Evolutionary conservation across 2,113 vertebrate genomes (phyloP).

Genomic region (Delphinus delphis): DNA sequence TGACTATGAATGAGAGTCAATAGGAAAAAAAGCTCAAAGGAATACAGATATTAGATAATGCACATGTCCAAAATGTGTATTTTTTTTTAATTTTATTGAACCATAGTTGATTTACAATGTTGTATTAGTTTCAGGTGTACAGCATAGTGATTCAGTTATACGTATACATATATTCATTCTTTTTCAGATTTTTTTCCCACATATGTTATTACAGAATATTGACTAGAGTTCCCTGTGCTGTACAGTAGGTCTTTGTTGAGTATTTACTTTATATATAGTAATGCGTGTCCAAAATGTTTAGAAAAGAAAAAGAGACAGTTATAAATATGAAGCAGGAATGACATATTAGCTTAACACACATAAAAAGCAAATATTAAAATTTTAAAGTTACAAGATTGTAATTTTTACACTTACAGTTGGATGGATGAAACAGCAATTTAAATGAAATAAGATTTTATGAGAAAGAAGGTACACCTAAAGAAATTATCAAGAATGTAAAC

Average conservation of each 20-base stretch:
- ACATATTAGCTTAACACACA: not conserved
- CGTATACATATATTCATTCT: not conserved
- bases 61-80: not conserved
- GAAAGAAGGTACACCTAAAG: not conserved
- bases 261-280: not conserved
- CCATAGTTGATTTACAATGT: not conserved
- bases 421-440: not conserved
- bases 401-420: not conserved
- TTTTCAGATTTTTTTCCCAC: not conserved
- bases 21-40: not conserved
- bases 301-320: not conserved
- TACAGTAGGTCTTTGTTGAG: not conserved
- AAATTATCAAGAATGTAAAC: not conserved
- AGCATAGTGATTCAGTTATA: not conserved
- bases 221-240: not conserved
- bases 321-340: not conserved
- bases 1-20: not conserved
- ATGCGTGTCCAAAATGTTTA: not conserved
- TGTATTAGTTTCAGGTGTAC: not conserved
- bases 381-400: not conserved
- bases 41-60: not conserved
- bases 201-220: not conserved
- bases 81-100: not conserved
- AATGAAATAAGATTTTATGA: not conserved
- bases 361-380: not conserved